A percentile compares a stretch with the other conserved stretches of the same genome.
phyloP scores from a whole-genome alignment of 2,797 vertebrate genomes.

The Lepilemur ruficaudatus region DNA sequence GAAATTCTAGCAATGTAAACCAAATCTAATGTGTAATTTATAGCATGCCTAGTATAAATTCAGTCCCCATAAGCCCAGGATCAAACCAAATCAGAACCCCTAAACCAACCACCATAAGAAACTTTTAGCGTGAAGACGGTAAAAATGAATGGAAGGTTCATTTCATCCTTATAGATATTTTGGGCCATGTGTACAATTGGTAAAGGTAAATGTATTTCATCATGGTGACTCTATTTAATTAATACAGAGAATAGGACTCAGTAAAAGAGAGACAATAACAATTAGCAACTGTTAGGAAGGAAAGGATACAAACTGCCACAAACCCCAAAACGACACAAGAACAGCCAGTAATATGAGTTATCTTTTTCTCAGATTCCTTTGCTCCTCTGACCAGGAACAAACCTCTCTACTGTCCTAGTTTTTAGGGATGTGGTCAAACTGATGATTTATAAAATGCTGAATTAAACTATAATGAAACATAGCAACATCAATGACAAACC shows the following conservation, averaged over 20 bases:
- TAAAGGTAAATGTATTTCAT: background rate
- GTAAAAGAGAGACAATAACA: background rate
- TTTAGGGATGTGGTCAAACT: background rate
- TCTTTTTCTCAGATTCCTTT: background rate
- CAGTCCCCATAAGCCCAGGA: background rate
- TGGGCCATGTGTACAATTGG: background rate
- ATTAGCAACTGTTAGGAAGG: background rate
- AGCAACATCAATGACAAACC: background rate
- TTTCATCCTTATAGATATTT: background rate
- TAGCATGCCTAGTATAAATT: background rate
- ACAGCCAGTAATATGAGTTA: background rate
- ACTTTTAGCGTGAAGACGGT: background rate
- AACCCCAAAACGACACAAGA: background rate
- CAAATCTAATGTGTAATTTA: background rate
- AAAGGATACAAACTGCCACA: background rate
- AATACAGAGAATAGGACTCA: background rate
- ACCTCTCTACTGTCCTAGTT: background rate
- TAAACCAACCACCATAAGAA: background rate
- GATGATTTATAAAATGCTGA: background rate
- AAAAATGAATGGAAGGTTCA: background rate
- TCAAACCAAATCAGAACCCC: background rate
- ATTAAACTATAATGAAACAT: background rate
- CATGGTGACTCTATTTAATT: background rate
- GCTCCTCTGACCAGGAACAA: background rate
- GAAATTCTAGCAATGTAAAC: background rate